Conservation (phyloP, 2,113 vertebrate genomes). For the Cochlearius cochlearius region DNA sequence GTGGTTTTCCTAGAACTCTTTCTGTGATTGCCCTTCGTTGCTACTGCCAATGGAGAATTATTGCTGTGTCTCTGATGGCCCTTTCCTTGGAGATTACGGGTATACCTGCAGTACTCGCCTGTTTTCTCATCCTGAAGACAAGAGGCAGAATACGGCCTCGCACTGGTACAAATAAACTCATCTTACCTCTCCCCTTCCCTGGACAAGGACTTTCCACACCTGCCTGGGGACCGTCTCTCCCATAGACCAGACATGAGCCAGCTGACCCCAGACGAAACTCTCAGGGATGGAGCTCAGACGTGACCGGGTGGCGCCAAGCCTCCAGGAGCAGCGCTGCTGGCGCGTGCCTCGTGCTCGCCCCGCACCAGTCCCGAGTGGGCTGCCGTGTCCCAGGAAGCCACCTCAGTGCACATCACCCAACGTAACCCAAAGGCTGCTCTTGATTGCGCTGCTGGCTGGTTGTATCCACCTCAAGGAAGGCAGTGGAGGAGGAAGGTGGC, state of each 20-base stretch:
- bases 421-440: neutral
- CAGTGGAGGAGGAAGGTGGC: neutral
- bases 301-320: no score
- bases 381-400: neutral
- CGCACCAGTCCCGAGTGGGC: neutral
- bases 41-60: neutral
- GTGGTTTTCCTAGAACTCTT: neutral
- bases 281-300: neutral
- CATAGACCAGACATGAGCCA: no score
- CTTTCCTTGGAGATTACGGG: neutral
- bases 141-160: neutral
- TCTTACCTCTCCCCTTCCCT: neutral
- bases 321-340: neutral
- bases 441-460: neutral
- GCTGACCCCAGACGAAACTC: neutral
- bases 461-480: neutral
- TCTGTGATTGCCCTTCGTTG: neutral
- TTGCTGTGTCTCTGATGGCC: neutral
- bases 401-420: neutral
- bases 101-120: neutral
- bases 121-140: neutral
- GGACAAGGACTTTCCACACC: neutral
- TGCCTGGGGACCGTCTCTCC: neutral
- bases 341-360: accelerated
- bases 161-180: neutral